Base-by-base conservation (phyloP, 2,888 invertebrate species). In the Thymelicus acteon region DNA sequence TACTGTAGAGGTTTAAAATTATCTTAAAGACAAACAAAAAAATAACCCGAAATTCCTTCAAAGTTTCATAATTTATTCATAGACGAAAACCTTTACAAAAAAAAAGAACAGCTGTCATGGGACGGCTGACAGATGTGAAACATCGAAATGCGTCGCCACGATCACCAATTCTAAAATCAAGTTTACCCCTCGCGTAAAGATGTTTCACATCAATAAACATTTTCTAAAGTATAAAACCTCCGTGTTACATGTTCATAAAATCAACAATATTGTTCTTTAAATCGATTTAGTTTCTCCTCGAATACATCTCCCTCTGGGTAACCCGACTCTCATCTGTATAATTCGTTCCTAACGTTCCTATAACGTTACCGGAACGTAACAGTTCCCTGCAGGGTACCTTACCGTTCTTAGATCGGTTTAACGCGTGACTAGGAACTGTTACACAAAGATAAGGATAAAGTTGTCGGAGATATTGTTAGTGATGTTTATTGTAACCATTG, bases 391-490 rank as follows among this genome's bases (percentile, higher is more conserved):
- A 79, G 84, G 72, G 82, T 77, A 60, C 68, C 63, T 54, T 79
- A 71, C 76, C 73, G 61, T 58, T 63, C 60, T 60, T 61, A 62
- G 68, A 78, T 75, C 77, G 63, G 79, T 72, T 49, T 67, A 69
- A 74, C 75, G 83, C 85, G 85, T 86, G 85, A 81, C 81, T 79
- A 48, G 77, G 73, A 78, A 78, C 80, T 82, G 83, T 85, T 84
- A 84, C 76, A 69, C 52, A 31, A 39, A 60, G 58, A 44, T 60
- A 57, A 39, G 19, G 31, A 76, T 79, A 78, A 78, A 78, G 61
- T 76, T 75, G 61, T 72, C 72, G 64, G 67, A 75, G 60, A 70
- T 65, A 64, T 54, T 6, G 64, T 39, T 64, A 54, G 24, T 24
- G 54, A 39, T 52, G 54, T 63, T 64, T 54, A 54, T 54, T 64